Base-by-base conservation (phyloP, 1,140 invertebrate genomes). In the Trialeurodes vaporariorum region DNA sequence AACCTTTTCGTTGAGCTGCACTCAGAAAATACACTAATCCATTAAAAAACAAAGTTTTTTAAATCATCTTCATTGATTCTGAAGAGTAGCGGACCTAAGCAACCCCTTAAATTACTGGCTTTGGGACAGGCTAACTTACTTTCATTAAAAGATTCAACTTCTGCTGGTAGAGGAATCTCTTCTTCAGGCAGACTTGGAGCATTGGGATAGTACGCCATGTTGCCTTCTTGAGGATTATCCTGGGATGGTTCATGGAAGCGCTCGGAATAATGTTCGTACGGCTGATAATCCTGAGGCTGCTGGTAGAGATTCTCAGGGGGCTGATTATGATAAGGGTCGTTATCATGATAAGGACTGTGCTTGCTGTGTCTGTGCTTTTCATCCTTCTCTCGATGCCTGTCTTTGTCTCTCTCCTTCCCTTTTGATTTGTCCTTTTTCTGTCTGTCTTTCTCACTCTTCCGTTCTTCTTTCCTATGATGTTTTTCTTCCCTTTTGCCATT, bases 361-460 rank as follows among this genome's bases (percentile, higher is more conserved):
- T 49, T 49, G 17, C 34, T 49, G 17, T 5, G 64, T 61, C 74
- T 76, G n/a, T n/a, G n/a, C 49, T 75, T 73, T 60, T 72, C 74
- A 2, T 74, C 72, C 24, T 65, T 59, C 23, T 69, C 71, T 17
- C 73, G 71, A n/a, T n/a, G n/a, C n/a, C n/a, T n/a, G 66, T 72
- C 76, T 25, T 73, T 72, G 26, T 75, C 75, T 49, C 77, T 76
- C 0, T 79, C 77, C 13, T 80, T 78, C 34, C 79, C 78, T 0
- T 67, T 70, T 17, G 79, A 77, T 72, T 79, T 75, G 27, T 79
- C 79, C 60, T 79, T 71, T 11, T 79, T 74, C 2, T 80, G 79
- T 63, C 75, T 77, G 67, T 80, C 79, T 26, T 77, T 80, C 27
- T 80, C 79, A 17, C 78, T 79, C 1, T 80, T 78, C 2, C 72